phyloP scores from a whole-genome alignment of 2,888 invertebrate genomes.

The Gymnocheta viridis region DNA sequence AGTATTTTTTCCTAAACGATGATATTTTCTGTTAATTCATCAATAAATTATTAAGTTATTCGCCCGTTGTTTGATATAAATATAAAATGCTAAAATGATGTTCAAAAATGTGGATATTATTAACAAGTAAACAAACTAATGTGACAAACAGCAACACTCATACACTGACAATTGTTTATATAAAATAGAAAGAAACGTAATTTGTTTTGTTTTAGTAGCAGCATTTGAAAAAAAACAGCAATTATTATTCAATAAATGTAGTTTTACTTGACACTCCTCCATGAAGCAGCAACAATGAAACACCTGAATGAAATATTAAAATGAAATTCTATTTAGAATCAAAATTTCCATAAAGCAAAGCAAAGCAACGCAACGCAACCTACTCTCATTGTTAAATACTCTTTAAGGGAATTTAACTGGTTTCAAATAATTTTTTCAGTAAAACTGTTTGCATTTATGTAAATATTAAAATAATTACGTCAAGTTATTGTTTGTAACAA shows the following conservation, averaged over 20 bases:
- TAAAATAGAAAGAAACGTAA: slow-evolving; percentile 24
- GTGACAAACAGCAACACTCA: too few relatives aligned
- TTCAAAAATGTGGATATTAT: too few relatives aligned
- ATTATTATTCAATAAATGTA: slow-evolving; percentile 70
- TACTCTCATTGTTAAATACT: slow-evolving; percentile 15
- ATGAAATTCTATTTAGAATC: slow-evolving; percentile 37
- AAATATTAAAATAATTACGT: slow-evolving; percentile 17
- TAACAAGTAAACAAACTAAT: too few relatives aligned
- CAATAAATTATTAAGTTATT: too few relatives aligned
- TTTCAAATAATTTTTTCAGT: slow-evolving; percentile 23
- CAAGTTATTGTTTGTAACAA: not conserved
- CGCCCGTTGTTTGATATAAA: too few relatives aligned
- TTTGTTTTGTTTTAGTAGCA: slow-evolving; percentile 12
- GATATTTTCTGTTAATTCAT: too few relatives aligned
- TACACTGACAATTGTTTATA: too few relatives aligned
- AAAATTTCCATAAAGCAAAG: slow-evolving; percentile 3
- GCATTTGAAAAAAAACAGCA: not conserved
- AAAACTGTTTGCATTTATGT: too few relatives aligned
- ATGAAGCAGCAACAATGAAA: slow-evolving; percentile 24
- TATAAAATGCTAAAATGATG: too few relatives aligned
- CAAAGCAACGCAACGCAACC: slow-evolving; percentile 21
- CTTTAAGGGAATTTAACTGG: slow-evolving; percentile 44
- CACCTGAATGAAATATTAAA: slow-evolving; percentile 53
- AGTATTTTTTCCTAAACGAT: too few relatives aligned
- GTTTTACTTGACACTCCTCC: slow-evolving; percentile 71